These are phyloP conservation scores for Trichopria drosophilae DNA, from an alignment of 2,888 invertebrate genomes.

Conservation along the genomic window DNA sequence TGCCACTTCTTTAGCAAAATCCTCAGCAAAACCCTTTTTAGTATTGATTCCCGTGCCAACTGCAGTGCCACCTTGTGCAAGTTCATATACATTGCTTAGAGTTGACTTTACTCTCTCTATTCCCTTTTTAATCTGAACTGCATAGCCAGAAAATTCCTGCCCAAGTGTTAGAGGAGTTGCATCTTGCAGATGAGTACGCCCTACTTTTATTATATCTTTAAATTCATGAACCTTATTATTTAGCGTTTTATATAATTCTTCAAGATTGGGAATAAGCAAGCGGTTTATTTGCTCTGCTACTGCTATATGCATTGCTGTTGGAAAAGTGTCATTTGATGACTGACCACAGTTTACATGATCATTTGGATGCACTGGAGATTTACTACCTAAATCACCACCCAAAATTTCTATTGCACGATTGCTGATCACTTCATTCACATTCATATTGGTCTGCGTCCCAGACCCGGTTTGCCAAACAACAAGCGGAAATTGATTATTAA, in stretches of 20 bases:
- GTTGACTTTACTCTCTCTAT: conserved; percentile 17
- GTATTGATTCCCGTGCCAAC: conserved; percentile 20
- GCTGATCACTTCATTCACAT: conserved; percentile 10
- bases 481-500: conserved; percentile 10
- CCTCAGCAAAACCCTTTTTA: conserved; percentile 12
- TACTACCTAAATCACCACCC: conserved; percentile 1
- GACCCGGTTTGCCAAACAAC: conserved; percentile 12
- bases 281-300: background rate
- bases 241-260: conserved; percentile 6
- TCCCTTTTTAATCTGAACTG: conserved; percentile 18
- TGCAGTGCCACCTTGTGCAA: conserved; percentile 24
- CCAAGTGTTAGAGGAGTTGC: conserved; percentile 12
- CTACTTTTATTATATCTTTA: conserved; percentile 13
- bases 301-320: conserved; percentile 22
- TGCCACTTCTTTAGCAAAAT: conserved; percentile 9
- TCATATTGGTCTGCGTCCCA: conserved; percentile 17
- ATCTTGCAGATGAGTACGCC: conserved; percentile 23
- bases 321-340: conserved; percentile 18
- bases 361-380: conserved; percentile 13
- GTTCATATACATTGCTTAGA: conserved; percentile 10
- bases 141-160: conserved; percentile 19
- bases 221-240: conserved; percentile 3
- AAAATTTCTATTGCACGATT: conserved; percentile 8
- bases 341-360: conserved; percentile 13
- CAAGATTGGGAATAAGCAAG: conserved; percentile 10